These are phyloP conservation scores for Schlechtendalia chinensis DNA, from an alignment of 1,140 invertebrate species.

Conservation along the genomic window DNA sequence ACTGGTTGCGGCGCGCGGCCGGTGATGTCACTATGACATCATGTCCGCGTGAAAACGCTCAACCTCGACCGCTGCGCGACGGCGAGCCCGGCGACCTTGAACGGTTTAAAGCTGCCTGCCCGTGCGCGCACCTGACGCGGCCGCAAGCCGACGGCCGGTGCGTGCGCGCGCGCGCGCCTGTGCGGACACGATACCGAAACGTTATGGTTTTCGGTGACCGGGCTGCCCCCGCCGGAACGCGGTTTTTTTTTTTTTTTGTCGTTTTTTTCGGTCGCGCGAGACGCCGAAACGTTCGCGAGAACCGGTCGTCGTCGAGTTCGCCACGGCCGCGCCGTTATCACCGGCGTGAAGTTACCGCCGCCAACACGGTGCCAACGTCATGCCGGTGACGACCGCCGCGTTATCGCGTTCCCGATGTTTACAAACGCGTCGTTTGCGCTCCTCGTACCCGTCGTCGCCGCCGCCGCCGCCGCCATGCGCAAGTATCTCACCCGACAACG, in stretches of 20 bases:
- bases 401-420: background rate
- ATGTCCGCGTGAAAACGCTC: slow-evolving; percentile 40
- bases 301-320: no score
- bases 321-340: no score
- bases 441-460: no score
- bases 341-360: no score
- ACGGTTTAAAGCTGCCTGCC: slow-evolving; percentile 15
- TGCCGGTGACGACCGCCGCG: no score
- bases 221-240: no score
- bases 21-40: slow-evolving; percentile 49
- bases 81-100: slow-evolving; percentile 37
- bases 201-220: no score
- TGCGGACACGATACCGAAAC: background rate
- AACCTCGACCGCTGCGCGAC: slow-evolving; percentile 37
- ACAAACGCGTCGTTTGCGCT: background rate
- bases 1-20: slow-evolving; percentile 30
- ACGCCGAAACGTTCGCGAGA: no score
- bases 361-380: no score
- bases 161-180: background rate
- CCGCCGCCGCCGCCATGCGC: background rate
- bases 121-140: background rate
- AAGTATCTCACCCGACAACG: slow-evolving; percentile 4
- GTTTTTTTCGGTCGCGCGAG: no score
- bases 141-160: background rate
- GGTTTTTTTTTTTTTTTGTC: no score